A percentile compares a stretch with the other conserved stretches of the same genome.
Conservation (phyloP, 2,797 vertebrate species). For the Rhynchonycteris naso region DNA sequence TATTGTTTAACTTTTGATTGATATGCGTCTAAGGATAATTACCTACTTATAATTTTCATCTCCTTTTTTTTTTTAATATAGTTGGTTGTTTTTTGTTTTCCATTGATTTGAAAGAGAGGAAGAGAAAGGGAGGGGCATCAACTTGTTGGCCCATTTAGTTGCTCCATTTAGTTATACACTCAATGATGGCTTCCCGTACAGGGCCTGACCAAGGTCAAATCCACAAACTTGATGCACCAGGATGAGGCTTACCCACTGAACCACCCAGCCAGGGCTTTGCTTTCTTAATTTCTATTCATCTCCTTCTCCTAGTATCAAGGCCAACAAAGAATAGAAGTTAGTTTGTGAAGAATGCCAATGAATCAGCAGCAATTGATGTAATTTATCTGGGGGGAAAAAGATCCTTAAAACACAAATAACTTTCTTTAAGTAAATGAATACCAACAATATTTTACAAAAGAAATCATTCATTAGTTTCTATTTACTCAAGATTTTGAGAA, state of each 20-base stretch:
- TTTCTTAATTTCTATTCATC: conserved; percentile 1
- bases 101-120: too few species aligned
- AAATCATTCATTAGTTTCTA: conserved; percentile 36
- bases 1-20: not conserved
- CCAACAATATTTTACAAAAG: conserved; percentile 2
- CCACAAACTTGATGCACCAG: too few species aligned
- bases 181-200: too few species aligned
- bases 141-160: too few species aligned
- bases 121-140: too few species aligned
- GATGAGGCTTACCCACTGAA: too few species aligned
- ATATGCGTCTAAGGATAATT: not conserved
- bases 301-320: not conserved
- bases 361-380: not conserved
- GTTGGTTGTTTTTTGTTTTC: too few species aligned
- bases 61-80: too few species aligned
- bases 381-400: not conserved
- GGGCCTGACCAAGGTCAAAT: too few species aligned
- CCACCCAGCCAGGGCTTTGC: not conserved
- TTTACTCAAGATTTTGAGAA: conserved; percentile 40
- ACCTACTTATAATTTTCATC: not conserved
- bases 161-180: too few species aligned
- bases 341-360: not conserved
- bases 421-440: conserved; percentile 37
- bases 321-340: conserved; percentile 12
- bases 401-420: conserved; percentile 24